Percentiles rank a stretch among this genome's conserved stretches.
phyloP scores from a whole-genome alignment of 2,113 vertebrate genomes.

The Lophotis ruficrista region DNA sequence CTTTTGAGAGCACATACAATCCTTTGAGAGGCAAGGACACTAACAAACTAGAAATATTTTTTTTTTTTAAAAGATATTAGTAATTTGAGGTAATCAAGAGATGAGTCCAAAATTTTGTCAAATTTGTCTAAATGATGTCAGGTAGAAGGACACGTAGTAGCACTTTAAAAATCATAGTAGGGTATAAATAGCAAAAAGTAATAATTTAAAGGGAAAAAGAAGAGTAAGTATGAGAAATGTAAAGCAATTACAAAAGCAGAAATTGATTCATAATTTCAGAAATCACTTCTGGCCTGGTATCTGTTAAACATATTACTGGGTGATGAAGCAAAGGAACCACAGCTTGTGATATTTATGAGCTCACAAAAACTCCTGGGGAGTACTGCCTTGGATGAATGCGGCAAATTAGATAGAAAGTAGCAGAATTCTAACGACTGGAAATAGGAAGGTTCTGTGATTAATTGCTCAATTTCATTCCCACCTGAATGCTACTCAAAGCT shows the following conservation, averaged over 20 bases:
- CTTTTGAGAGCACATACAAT: background rate
- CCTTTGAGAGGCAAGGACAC: background rate
- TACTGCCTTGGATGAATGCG: background rate
- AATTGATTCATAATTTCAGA: background rate
- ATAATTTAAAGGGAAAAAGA: background rate
- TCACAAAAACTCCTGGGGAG: background rate
- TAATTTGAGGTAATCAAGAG: background rate
- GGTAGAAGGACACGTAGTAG: background rate
- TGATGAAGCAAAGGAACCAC: background rate
- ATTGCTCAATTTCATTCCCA: background rate
- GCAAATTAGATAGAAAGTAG: background rate
- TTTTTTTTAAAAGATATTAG: background rate
- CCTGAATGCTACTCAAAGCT: background rate
- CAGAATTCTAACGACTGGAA: background rate
- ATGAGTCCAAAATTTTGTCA: background rate
- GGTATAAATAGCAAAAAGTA: background rate
- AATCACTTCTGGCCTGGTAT: background rate
- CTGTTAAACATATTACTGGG: background rate
- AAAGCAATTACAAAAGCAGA: background rate
- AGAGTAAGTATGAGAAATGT: background rate
- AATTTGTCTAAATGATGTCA: background rate
- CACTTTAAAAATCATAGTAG: background rate
- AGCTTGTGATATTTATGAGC: background rate
- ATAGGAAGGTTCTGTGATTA: background rate
- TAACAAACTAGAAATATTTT: background rate